phyloP scores from a whole-genome alignment of 2,113 vertebrate species.

The Rissa tridactyla region DNA sequence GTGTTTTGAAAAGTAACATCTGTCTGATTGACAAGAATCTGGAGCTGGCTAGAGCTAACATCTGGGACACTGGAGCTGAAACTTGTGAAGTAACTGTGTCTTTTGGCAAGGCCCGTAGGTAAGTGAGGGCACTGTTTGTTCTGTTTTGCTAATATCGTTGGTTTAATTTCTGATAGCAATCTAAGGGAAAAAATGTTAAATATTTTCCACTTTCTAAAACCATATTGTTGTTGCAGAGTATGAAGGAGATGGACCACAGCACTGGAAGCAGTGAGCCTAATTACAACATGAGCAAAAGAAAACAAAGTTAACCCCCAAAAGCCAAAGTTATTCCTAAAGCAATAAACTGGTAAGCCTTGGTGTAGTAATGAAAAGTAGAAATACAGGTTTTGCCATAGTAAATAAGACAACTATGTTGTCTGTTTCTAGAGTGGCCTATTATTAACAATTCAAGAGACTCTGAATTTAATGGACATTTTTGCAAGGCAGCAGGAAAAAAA shows the following conservation, averaged over 20 bases:
- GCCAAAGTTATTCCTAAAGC: not conserved
- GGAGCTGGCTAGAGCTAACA: not conserved
- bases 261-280: not conserved
- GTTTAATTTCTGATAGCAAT: constrained; percentile 45
- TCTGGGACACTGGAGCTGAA: not conserved
- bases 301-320: not conserved
- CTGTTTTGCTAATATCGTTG: not conserved
- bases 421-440: not conserved
- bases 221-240: not conserved
- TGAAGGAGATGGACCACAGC: not conserved
- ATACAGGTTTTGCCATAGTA: not conserved
- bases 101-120: constrained; percentile 15
- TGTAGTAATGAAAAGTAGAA: not conserved
- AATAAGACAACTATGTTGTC: not conserved
- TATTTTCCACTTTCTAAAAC: constrained; percentile 39
- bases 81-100: not conserved
- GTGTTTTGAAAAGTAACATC: not conserved
- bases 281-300: constrained; percentile 20
- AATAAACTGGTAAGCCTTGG: not conserved
- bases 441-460: not conserved
- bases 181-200: constrained; percentile 28
- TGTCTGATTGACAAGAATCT: not conserved
- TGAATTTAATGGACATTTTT: not conserved
- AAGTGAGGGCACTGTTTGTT: not conserved
- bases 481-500: not conserved